phyloP scores from a whole-genome alignment of 2,888 invertebrate species.

The Athrips mouffetella region DNA sequence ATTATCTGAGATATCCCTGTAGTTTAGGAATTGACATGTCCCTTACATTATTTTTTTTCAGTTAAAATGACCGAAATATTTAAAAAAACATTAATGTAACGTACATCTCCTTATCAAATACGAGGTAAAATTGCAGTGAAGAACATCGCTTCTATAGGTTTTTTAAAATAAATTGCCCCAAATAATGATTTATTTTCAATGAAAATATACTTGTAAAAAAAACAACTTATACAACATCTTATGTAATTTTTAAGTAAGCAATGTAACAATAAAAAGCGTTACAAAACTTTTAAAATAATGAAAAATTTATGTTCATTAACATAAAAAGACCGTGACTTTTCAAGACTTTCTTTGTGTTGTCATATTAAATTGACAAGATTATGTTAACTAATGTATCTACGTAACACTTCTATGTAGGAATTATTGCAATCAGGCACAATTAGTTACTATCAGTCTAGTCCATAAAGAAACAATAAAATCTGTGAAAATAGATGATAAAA shows the following conservation, averaged over 20 bases:
- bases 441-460: too few relatives aligned
- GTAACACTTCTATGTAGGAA: too few relatives aligned
- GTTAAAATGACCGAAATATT: not conserved
- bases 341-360: too few relatives aligned
- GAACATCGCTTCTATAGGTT: not conserved
- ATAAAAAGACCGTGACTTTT: not conserved
- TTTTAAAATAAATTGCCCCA: too few relatives aligned
- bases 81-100: not conserved
- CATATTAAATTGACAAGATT: too few relatives aligned
- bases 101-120: not conserved
- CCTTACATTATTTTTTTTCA: not conserved
- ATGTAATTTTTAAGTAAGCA: not conserved
- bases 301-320: constrained; percentile 18
- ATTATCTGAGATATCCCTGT: not conserved
- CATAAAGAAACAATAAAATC: too few relatives aligned
- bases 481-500: too few relatives aligned
- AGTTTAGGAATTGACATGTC: not conserved
- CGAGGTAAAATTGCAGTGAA: not conserved
- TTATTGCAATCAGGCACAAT: too few relatives aligned
- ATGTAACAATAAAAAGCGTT: not conserved
- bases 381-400: too few relatives aligned
- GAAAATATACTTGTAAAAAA: too few relatives aligned
- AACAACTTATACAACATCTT: not conserved
- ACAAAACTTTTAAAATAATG: not conserved
- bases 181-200: too few relatives aligned